Conservation (phyloP, 2,113 vertebrate species). For the Pholis gunnellus region DNA sequence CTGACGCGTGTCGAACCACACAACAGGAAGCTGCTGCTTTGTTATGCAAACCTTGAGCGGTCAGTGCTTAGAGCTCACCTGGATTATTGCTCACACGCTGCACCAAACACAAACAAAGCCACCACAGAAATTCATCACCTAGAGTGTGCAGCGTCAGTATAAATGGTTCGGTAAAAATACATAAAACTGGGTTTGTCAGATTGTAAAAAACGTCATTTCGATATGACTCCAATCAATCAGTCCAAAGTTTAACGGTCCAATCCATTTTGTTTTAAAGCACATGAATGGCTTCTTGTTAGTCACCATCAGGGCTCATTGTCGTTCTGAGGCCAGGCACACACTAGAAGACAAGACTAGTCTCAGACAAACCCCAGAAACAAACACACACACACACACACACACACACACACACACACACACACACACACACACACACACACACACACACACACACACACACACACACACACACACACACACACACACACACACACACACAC, state of each 20-base stretch:
- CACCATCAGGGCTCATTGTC: not conserved
- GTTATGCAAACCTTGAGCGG: conserved; percentile 35
- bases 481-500: too few relatives aligned
- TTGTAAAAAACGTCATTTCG: not conserved
- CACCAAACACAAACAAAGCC: conserved; percentile 13
- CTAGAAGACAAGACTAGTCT: not conserved
- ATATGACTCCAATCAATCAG: not conserved
- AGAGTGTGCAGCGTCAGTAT: not conserved
- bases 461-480: too few relatives aligned
- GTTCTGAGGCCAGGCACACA: not conserved
- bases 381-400: too few relatives aligned
- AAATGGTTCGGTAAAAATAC: not conserved
- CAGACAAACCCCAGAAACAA: not conserved
- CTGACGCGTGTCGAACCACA: not conserved
- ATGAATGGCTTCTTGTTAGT: not conserved
- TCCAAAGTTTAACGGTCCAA: not conserved
- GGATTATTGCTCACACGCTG: conserved; percentile 23
- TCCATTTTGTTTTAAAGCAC: not conserved
- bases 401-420: too few relatives aligned
- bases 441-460: too few relatives aligned
- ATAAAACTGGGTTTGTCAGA: not conserved
- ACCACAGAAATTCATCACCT: not conserved
- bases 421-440: too few relatives aligned
- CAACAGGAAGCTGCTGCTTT: conserved; percentile 13
- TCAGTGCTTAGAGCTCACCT: conserved; percentile 17